Base-by-base conservation (phyloP, 2,797 vertebrate genomes). In the Megalops cyprinoides region DNA sequence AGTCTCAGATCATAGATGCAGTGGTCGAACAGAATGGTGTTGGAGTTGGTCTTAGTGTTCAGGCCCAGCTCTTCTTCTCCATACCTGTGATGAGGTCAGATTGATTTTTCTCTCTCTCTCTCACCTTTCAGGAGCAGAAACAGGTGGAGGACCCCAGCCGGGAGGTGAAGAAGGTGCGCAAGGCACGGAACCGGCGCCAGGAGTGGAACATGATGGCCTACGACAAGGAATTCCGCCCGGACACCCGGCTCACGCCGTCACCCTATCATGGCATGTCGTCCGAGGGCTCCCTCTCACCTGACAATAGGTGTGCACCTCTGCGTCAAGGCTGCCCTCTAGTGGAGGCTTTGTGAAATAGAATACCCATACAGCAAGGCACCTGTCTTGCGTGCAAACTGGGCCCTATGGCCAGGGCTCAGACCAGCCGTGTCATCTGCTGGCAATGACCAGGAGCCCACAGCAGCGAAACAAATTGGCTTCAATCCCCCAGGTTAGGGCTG, bases 171-270 rank as follows among this genome's bases (percentile, higher is more conserved):
- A 97, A 97, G 87, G 96, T 97, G 86, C 92, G 97, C 80, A 97
- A 97, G 89, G 96, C 93, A 4, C 92, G 94, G 51, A 97, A 96
- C 90, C 94, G 97, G 71, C 93, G 95, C 65, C 95, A 97, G 74
- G 95, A 97, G 89, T 98, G 96, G 97, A 97, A 96, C 90, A 93
- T 96, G 93, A 97, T 97, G 96, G 95, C 95, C 0, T 95, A 97
- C 49, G 96, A 98, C 87, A 97, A 97, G 86, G 96, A 98, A 84
- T 95, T 97, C 46, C 94, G 96, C 5, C 96, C 97, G 0, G 96
- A 97, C 89, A 95, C 95, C 89, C 93, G 86, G 76, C 95, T 95
- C 89, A 93, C 96, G 7, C 94, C 96, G 86, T 94, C 91, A 82
- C 93, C 96, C 79, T 93, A 93, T 82, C 92, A 94, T 82, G 94